Evolutionary conservation across 2,113 vertebrate species (phyloP).

Genomic region (Aptenodytes forsteri): DNA sequence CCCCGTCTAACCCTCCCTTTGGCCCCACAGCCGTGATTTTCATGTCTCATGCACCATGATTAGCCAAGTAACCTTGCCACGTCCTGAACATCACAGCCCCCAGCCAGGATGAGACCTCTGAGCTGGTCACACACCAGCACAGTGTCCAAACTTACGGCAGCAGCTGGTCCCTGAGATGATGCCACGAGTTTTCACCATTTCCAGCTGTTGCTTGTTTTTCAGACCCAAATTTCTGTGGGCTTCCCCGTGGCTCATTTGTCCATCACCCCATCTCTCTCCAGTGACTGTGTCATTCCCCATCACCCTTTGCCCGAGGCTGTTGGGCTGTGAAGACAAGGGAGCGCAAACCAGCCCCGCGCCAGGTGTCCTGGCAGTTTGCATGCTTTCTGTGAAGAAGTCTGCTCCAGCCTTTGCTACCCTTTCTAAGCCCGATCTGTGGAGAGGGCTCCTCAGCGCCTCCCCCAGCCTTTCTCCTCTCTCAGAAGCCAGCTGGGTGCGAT

Average conservation of each 20-base stretch:
- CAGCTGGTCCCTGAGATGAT: neutral
- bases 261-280: neutral
- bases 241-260: too few species aligned
- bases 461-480: neutral
- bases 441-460: too few species aligned
- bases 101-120: neutral
- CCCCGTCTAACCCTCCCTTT: neutral
- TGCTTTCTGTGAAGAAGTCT: neutral
- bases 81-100: neutral
- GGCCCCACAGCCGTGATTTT: neutral
- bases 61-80: neutral
- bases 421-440: neutral
- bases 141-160: neutral
- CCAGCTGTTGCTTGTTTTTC: neutral
- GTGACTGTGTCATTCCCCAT: neutral
- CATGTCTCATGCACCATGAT: fast-evolving
- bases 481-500: neutral
- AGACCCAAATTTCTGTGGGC: neutral
- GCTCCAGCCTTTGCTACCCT: fast-evolving
- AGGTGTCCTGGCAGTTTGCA: neutral
- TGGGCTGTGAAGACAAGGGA: neutral
- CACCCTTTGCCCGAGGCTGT: neutral
- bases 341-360: neutral
- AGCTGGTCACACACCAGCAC: neutral
- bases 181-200: neutral